Evolutionary conservation across 2,888 invertebrate species (phyloP).

Genomic region (Pristionchus japonicus): DNA sequence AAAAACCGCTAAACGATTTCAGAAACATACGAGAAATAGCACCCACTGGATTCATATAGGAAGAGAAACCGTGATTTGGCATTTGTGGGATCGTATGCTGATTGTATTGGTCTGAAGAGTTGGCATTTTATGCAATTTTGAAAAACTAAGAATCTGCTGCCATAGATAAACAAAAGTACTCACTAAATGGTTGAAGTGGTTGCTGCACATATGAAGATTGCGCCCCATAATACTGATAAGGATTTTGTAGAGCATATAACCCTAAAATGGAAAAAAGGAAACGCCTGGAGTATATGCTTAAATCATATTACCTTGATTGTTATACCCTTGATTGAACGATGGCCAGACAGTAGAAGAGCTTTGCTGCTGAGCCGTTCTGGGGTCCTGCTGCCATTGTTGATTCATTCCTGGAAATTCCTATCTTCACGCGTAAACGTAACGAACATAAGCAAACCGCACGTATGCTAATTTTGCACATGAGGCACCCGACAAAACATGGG

Average conservation of each 20-base stretch:
- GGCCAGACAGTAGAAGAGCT: background rate
- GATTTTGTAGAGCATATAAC: background rate
- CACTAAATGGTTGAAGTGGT: background rate
- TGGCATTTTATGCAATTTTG: too few species aligned
- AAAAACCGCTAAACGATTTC: background rate
- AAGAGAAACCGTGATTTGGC: background rate
- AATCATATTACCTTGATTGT: background rate
- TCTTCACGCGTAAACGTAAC: too few species aligned
- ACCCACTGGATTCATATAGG: background rate
- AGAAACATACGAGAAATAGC: background rate
- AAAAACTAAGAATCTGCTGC: background rate
- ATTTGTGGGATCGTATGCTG: background rate
- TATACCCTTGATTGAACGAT: background rate
- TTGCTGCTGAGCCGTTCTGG: background rate
- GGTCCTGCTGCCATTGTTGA: background rate
- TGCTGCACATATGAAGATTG: background rate
- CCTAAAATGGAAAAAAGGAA: background rate
- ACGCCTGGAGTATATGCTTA: background rate
- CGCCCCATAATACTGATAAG: background rate
- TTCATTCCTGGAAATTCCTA: slow-evolving; percentile 9
- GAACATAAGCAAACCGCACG: too few species aligned
- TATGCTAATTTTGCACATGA: too few species aligned
- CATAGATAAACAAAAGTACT: background rate
- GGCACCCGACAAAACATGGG: too few species aligned
- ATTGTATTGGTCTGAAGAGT: background rate